These are phyloP conservation scores for Chrysomallon squamiferum DNA, from an alignment of 1,140 invertebrate genomes.

Conservation along the genomic window DNA sequence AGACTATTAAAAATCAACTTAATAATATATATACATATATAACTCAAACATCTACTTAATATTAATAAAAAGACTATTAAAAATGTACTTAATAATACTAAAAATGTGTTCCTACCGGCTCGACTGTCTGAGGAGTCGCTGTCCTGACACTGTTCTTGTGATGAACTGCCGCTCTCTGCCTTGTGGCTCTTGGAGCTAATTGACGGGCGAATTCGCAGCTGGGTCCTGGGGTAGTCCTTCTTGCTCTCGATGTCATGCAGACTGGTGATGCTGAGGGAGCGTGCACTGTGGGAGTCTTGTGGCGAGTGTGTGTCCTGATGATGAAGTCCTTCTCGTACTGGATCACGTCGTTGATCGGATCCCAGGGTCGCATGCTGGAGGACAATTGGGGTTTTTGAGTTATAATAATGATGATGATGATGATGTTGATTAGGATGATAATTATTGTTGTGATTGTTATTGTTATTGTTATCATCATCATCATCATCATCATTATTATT, in stretches of 20 bases:
- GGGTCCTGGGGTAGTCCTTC: conserved; percentile 4
- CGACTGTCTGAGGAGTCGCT: conserved; percentile 44
- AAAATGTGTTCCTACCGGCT: too few species aligned
- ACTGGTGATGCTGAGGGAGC: conserved; percentile 55
- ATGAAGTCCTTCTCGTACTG: conserved; percentile 80
- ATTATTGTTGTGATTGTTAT: not conserved
- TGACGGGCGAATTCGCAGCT: conserved; percentile 10
- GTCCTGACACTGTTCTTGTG: conserved; percentile 41
- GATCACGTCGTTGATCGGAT: conserved; percentile 79
- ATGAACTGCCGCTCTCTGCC: conserved; percentile 57
- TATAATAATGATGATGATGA: not conserved
- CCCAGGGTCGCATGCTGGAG: conserved; percentile 75
- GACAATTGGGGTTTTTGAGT: not conserved
- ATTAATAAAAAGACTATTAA: too few species aligned
- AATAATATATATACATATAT: too few species aligned
- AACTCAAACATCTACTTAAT: too few species aligned
- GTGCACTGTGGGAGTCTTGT: conserved; percentile 73
- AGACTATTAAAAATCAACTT: too few species aligned
- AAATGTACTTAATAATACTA: too few species aligned
- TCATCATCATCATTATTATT: not conserved
- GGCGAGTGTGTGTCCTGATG: conserved; percentile 76
- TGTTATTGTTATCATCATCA: not conserved
- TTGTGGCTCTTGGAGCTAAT: not conserved
- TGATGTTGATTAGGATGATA: not conserved
- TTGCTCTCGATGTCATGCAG: conserved; percentile 37